Evolutionary conservation across 2,888 invertebrate species (phyloP).

Genomic region (Maniola hyperantus): DNA sequence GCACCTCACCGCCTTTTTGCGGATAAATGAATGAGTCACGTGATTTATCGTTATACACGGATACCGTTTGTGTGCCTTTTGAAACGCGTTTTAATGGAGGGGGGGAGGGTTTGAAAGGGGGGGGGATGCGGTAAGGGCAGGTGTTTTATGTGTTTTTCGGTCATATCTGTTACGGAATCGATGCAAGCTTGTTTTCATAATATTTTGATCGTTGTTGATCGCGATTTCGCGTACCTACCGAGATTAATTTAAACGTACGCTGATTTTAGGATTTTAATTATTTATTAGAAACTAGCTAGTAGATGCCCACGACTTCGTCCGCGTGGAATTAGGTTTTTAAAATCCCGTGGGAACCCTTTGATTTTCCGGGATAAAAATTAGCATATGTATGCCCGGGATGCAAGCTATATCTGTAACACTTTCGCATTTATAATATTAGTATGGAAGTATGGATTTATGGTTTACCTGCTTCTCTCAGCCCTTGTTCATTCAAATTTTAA

Average conservation of each 20-base stretch:
- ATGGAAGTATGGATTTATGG: no score
- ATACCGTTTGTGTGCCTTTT: constrained; percentile 25
- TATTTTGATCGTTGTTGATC: neutral
- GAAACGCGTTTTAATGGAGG: constrained; percentile 13
- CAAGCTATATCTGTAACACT: no score
- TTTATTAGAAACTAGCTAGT: no score
- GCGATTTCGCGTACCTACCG: neutral
- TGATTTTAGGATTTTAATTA: no score
- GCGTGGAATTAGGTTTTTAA: no score
- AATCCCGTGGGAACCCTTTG: no score
- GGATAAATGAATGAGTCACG: constrained; percentile 34
- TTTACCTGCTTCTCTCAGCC: no score
- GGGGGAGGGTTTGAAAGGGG: neutral
- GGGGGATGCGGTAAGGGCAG: constrained; percentile 15
- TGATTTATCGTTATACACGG: constrained; percentile 37
- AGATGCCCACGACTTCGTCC: no score
- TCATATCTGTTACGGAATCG: constrained; percentile 16
- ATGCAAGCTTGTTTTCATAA: constrained; percentile 16
- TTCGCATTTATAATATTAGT: no score
- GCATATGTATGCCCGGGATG: no score
- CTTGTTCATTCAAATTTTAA: no score
- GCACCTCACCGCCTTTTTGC: constrained; percentile 34
- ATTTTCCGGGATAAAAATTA: no score
- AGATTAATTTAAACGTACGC: neutral
- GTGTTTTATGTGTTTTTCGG: constrained; percentile 25